Conservation (phyloP, 2,888 invertebrate genomes). For the Gastrophysa polygoni region DNA sequence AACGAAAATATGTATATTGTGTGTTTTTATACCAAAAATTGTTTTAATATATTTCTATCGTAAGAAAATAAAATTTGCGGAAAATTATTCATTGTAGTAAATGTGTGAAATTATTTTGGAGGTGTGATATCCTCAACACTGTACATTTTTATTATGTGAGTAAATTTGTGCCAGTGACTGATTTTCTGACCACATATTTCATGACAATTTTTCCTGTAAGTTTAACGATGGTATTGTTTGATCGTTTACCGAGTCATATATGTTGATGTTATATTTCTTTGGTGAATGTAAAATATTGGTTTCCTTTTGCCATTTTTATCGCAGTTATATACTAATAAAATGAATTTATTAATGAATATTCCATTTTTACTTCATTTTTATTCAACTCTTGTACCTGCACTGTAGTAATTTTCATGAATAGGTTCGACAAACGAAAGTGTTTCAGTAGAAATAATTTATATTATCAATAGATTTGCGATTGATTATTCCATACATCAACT, state of each 20-base stretch:
- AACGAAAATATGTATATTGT: constrained; percentile 24
- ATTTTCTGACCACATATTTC: constrained; percentile 23
- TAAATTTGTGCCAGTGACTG: constrained; percentile 25
- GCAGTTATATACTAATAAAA: constrained; percentile 29
- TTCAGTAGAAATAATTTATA: constrained; percentile 35
- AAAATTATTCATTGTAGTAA: constrained; percentile 12
- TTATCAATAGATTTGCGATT: constrained; percentile 29
- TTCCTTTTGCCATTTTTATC: constrained; percentile 24
- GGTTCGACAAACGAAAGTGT: constrained; percentile 1
- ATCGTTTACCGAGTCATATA: constrained; percentile 20
- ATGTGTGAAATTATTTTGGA: constrained; percentile 16
- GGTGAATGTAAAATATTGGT: constrained; percentile 17
- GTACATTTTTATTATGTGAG: constrained; percentile 19
- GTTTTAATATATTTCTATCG: constrained; percentile 2
- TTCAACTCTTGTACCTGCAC: background rate
- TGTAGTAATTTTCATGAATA: background rate
- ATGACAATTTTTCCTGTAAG: background rate
- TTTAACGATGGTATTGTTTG: constrained; percentile 6
- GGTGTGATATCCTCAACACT: constrained; percentile 21
- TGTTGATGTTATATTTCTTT: constrained; percentile 18
- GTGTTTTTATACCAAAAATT: constrained; percentile 23
- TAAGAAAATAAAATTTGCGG: background rate
- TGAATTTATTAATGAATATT: constrained; percentile 15
- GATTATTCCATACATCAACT: constrained; percentile 31
- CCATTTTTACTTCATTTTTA: background rate